A percentile compares a stretch with the other conserved stretches of the same genome.
Evolutionary conservation across 2,113 vertebrate species (phyloP).

Genomic region (Corapipo altera): DNA sequence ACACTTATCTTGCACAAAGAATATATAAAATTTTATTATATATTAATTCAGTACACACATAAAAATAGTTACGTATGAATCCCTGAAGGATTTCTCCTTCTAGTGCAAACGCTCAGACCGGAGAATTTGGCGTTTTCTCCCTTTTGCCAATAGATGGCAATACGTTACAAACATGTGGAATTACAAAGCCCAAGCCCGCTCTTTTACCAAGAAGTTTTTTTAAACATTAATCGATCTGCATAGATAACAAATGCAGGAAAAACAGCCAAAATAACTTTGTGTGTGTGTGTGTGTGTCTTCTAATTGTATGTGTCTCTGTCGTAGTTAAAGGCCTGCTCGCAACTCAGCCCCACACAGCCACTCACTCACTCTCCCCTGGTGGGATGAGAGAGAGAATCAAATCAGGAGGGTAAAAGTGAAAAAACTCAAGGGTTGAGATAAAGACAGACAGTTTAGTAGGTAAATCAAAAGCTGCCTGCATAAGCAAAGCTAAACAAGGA

Average conservation of each 20-base stretch:
- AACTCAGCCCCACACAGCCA: neutral
- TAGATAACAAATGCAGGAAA: constrained; percentile 46
- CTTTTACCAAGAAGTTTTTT: constrained; percentile 17
- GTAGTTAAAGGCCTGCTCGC: neutral
- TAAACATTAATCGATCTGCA: constrained; percentile 44
- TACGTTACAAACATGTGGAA: constrained; percentile 44
- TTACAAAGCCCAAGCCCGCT: neutral
- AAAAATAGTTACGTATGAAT: neutral
- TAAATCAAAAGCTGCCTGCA: neutral
- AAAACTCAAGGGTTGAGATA: neutral
- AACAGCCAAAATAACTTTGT: neutral
- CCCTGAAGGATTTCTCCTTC: neutral
- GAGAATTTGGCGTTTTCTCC: neutral
- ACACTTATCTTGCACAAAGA: neutral
- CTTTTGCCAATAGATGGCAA: constrained; percentile 68
- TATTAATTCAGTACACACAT: neutral
- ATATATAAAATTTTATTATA: neutral
- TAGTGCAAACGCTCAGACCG: fast-evolving
- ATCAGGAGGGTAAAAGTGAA: neutral
- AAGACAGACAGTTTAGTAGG: neutral
- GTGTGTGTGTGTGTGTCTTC: neutral
- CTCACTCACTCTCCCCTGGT: neutral
- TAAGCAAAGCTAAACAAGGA: neutral
- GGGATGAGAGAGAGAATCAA: neutral
- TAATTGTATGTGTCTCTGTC: neutral